Evolutionary conservation across 2,888 invertebrate genomes (phyloP).

Genomic region (Apamea sordens): DNA sequence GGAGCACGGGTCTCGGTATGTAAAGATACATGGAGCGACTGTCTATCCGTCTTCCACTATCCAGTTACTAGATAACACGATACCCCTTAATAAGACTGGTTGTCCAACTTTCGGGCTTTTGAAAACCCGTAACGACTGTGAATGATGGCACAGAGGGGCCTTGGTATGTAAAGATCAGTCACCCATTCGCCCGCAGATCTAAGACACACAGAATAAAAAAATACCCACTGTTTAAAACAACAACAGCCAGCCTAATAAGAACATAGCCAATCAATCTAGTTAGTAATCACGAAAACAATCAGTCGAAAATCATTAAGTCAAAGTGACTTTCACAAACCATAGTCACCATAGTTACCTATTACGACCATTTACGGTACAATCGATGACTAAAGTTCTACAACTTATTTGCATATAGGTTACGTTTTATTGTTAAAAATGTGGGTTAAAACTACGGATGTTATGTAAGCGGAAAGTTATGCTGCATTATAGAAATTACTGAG

Average conservation of each 20-base stretch:
- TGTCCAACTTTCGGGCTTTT: too few relatives aligned
- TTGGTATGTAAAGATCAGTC: too few relatives aligned
- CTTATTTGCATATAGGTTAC: conserved; percentile 49
- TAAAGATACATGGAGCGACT: too few relatives aligned
- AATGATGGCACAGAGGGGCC: too few relatives aligned
- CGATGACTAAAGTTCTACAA: conserved; percentile 23
- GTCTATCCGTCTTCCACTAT: too few relatives aligned
- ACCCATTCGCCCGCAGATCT: too few relatives aligned
- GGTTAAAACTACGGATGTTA: conserved; percentile 47
- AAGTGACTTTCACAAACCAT: conserved; percentile 59
- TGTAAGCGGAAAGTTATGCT: conserved; percentile 47
- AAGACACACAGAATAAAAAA: neutral
- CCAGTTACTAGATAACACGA: too few relatives aligned
- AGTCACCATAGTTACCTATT: conserved; percentile 25
- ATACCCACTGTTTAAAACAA: neutral
- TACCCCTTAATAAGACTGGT: too few relatives aligned
- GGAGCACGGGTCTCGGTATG: neutral
- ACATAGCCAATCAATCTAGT: conserved; percentile 60
- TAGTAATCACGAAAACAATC: conserved; percentile 64
- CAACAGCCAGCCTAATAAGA: conserved; percentile 38
- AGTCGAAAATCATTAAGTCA: conserved; percentile 59
- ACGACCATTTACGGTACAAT: conserved; percentile 56
- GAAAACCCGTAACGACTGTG: too few relatives aligned
- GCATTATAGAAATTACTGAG: conserved; percentile 43
- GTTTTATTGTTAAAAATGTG: conserved; percentile 51